Conservation (phyloP, 2,113 vertebrate genomes). For the Psilopsiagon aymara region DNA sequence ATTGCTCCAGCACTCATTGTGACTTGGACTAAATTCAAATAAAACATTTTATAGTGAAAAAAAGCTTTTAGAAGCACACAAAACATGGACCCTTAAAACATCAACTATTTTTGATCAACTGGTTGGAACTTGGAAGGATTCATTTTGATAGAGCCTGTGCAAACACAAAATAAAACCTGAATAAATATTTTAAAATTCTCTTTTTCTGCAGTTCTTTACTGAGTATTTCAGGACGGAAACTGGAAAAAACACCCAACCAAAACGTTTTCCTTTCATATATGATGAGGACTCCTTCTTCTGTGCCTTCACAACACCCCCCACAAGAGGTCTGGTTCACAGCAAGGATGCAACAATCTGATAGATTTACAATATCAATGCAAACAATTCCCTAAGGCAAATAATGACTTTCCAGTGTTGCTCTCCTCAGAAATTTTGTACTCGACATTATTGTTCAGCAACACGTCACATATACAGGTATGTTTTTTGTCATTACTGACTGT, state of each 20-base stretch:
- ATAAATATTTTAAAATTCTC: not conserved
- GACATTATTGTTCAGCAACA: not conserved
- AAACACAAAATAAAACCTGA: not conserved
- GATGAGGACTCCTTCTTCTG: not conserved
- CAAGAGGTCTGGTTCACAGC: not conserved
- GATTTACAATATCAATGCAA: not conserved
- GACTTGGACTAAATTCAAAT: conserved; percentile 37
- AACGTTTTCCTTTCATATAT: not conserved
- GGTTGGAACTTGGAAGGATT: not conserved
- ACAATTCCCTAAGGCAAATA: not conserved
- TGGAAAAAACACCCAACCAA: not conserved
- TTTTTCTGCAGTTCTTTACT: not conserved
- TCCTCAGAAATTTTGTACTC: not conserved
- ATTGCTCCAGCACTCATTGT: conserved; percentile 42
- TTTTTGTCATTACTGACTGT: not conserved
- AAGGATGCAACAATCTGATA: not conserved
- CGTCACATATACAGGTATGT: not conserved
- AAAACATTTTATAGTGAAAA: conserved; percentile 15
- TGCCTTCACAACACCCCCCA: not conserved
- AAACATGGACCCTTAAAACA: not conserved
- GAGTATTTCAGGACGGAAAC: not conserved
- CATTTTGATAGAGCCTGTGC: not conserved
- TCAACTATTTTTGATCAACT: not conserved
- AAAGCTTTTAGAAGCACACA: not conserved
- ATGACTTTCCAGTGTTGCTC: not conserved